These are phyloP conservation scores for Tor tambroides DNA, from an alignment of 2,113 vertebrate genomes.

Conservation along the genomic window DNA sequence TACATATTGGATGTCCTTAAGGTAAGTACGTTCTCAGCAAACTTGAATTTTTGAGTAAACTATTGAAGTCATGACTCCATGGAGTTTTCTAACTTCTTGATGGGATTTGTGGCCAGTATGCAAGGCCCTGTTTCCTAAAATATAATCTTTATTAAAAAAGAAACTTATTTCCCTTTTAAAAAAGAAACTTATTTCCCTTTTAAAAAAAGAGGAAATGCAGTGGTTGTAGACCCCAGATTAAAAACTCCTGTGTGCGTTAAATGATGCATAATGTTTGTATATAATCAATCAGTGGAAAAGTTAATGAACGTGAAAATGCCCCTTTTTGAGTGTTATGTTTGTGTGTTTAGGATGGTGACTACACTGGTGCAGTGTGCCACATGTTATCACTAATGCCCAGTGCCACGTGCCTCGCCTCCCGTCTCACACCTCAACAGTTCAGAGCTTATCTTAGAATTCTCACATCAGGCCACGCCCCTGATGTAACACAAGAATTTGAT, in stretches of 20 bases:
- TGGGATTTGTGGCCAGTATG: not conserved
- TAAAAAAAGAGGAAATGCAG: no score
- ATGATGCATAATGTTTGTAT: not conserved
- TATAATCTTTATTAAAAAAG: not conserved
- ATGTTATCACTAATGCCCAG: constrained; percentile 47
- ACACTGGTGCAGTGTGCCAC: constrained; percentile 17
- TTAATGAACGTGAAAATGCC: not conserved
- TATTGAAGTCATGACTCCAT: not conserved
- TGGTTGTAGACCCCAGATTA: not conserved
- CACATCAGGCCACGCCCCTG: constrained; percentile 63
- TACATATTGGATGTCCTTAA: no score
- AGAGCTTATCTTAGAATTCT: constrained; percentile 69
- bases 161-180: no score
- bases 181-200: no score
- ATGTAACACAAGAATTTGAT: not conserved
- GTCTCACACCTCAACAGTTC: constrained; percentile 64
- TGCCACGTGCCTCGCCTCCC: constrained; percentile 49
- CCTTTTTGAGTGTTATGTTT: not conserved
- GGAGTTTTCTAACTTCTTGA: not conserved
- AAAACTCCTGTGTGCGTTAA: not conserved
- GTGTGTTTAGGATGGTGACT: constrained; percentile 63
- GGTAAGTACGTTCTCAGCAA: no score
- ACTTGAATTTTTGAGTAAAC: no score
- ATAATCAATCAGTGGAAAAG: not conserved
- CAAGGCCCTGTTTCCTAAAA: not conserved